These are phyloP conservation scores for Philonicus albiceps DNA, from an alignment of 2,888 invertebrate genomes.

Conservation along the genomic window DNA sequence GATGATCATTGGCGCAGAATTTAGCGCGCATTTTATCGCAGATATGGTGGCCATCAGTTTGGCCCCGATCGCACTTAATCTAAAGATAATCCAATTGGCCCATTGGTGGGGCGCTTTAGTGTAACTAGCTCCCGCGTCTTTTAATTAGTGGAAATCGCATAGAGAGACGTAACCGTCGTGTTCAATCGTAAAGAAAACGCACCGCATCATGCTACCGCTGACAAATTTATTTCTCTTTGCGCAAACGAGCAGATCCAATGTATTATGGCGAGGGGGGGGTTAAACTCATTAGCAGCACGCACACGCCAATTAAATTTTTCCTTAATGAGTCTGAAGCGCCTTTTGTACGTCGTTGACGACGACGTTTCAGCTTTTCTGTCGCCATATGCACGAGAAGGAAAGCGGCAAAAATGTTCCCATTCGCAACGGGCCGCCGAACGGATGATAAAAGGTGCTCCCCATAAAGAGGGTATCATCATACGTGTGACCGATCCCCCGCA, in stretches of 20 bases:
- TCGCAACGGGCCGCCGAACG: neutral
- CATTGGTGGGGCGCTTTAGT: neutral
- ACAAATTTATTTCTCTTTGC: slow-evolving; percentile 3
- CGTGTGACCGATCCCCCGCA: neutral
- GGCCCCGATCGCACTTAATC: neutral
- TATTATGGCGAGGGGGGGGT: no score
- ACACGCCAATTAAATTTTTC: slow-evolving; percentile 41
- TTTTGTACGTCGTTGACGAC: slow-evolving; percentile 7
- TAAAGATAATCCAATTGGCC: neutral
- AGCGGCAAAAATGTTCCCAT: neutral
- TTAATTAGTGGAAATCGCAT: neutral
- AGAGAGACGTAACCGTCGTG: neutral
- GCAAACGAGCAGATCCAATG: neutral
- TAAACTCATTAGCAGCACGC: slow-evolving; percentile 44
- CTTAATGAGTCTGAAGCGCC: slow-evolving; percentile 34
- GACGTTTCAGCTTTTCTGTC: slow-evolving; percentile 21
- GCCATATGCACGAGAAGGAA: neutral
- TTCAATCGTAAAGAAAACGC: neutral
- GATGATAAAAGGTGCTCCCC: neutral
- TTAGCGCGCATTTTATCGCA: neutral
- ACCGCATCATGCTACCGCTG: neutral
- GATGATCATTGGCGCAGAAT: neutral
- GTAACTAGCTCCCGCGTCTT: neutral
- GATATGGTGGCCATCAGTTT: neutral
- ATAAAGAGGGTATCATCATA: neutral